A percentile compares a stretch with the other conserved stretches of the same genome.
These are phyloP conservation scores for Etheostoma spectabile DNA, from an alignment of 2,113 vertebrate species.

Conservation along the genomic window DNA sequence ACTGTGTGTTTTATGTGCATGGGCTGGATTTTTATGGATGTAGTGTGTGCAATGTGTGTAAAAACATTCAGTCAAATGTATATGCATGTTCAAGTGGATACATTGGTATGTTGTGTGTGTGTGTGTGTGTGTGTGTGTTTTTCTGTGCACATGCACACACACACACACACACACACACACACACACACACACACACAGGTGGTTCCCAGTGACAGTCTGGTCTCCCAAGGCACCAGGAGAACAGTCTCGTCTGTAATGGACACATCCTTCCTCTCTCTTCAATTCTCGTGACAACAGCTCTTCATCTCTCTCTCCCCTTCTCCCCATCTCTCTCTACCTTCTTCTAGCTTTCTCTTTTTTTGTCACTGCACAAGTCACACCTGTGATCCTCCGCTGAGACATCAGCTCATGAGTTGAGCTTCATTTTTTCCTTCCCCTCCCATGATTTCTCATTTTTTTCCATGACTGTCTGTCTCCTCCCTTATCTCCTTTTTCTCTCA, in stretches of 20 bases:
- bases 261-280: conserved; percentile 69
- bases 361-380: conserved; percentile 69
- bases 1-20: background rate
- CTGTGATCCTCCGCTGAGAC: conserved; percentile 70
- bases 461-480: conserved; percentile 22
- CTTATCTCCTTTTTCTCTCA: conserved; percentile 1
- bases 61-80: conserved; percentile 4
- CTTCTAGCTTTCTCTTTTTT: conserved; percentile 47
- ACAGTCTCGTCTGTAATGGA: conserved; percentile 71
- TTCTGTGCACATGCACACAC: background rate
- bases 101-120: background rate
- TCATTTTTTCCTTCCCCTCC: conserved; percentile 32
- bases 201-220: conserved; percentile 64
- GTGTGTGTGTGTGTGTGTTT: background rate
- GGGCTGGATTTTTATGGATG: background rate
- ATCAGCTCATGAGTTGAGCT: conserved; percentile 45
- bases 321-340: conserved; percentile 37
- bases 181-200: conserved; percentile 52
- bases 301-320: conserved; percentile 33
- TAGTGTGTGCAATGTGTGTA: background rate
- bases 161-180: background rate
- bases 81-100: background rate
- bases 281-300: conserved; percentile 66
- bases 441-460: conserved; percentile 42
- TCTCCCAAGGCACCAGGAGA: conserved; percentile 60